Conservation (phyloP, 2,888 invertebrate genomes). For the Eupithecia inturbata region DNA sequence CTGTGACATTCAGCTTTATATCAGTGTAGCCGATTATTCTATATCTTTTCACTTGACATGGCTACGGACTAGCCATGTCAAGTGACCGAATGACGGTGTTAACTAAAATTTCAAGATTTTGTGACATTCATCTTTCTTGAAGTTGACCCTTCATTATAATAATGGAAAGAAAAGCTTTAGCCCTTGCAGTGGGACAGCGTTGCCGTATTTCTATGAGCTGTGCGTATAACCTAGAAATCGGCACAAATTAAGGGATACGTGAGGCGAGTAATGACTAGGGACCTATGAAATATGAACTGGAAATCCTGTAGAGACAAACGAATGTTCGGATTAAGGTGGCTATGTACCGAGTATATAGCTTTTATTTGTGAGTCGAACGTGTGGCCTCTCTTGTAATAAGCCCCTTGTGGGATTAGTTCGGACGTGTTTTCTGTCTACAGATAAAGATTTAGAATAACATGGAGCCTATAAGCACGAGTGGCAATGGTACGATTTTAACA, state of each 20-base stretch:
- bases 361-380: conserved; percentile 18
- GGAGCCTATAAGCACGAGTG: not conserved
- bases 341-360: conserved; percentile 18
- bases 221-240: conserved; percentile 48
- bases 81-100: no score
- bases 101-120: no score
- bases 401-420: conserved; percentile 7
- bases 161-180: not conserved
- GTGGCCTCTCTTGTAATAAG: not conserved
- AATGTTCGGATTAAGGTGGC: conserved; percentile 45
- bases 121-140: no score
- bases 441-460: conserved; percentile 5
- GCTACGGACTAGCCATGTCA: no score
- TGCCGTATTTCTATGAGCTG: conserved; percentile 18
- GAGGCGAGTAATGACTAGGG: conserved; percentile 51
- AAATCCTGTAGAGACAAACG: conserved; percentile 48
- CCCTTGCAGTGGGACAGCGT: conserved; percentile 12
- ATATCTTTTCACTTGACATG: no score
- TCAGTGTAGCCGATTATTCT: no score
- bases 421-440: conserved; percentile 25
- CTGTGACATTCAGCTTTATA: no score
- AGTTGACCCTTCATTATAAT: no score
- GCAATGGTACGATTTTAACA: not conserved
- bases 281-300: conserved; percentile 58
- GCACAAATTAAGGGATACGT: conserved; percentile 61